Percentiles rank a stretch among this genome's conserved stretches.
phyloP scores from a whole-genome alignment of 2,113 vertebrate species.

The Ctenodactylus gundi region DNA sequence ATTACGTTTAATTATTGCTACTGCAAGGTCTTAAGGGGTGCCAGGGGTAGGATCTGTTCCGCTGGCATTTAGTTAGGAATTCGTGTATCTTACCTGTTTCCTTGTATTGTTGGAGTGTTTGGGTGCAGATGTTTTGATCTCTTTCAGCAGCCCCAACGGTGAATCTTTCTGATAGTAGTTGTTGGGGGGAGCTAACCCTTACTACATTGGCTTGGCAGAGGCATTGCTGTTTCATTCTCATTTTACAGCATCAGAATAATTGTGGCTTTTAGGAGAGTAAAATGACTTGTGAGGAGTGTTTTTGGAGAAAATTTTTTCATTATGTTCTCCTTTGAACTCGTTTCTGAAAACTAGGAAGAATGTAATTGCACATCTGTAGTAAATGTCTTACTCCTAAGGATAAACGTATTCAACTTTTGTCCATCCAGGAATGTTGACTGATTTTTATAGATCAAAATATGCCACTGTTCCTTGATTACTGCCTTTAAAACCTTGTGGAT shows the following conservation, averaged over 20 bases:
- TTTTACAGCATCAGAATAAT: slow-evolving; percentile 18
- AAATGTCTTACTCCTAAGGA: slow-evolving; percentile 10
- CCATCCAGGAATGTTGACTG: not conserved
- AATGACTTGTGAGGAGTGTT: not conserved
- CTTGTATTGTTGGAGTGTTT: slow-evolving; percentile 25
- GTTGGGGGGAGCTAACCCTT: not conserved
- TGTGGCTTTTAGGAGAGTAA: slow-evolving; percentile 37
- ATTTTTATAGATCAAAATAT: slow-evolving; percentile 52
- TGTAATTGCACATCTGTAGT: slow-evolving; percentile 13
- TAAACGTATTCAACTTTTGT: slow-evolving; percentile 42
- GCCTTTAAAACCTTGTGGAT: slow-evolving; percentile 58
- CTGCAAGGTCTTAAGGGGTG: not conserved
- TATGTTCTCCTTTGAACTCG: slow-evolving; percentile 17
- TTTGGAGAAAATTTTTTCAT: slow-evolving; percentile 16
- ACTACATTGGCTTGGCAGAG: not conserved
- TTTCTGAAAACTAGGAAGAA: slow-evolving; percentile 38
- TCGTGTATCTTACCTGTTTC: not conserved
- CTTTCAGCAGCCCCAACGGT: not conserved
- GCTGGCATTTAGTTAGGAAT: not conserved
- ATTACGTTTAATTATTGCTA: slow-evolving; percentile 51
- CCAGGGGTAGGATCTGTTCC: not conserved
- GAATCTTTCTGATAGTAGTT: not conserved
- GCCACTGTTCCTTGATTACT: slow-evolving; percentile 49
- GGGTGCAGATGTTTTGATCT: not conserved
- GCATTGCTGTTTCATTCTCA: not conserved